Base-by-base conservation (phyloP, 2,797 vertebrate genomes). In the Brachyrhaphis roseni region DNA sequence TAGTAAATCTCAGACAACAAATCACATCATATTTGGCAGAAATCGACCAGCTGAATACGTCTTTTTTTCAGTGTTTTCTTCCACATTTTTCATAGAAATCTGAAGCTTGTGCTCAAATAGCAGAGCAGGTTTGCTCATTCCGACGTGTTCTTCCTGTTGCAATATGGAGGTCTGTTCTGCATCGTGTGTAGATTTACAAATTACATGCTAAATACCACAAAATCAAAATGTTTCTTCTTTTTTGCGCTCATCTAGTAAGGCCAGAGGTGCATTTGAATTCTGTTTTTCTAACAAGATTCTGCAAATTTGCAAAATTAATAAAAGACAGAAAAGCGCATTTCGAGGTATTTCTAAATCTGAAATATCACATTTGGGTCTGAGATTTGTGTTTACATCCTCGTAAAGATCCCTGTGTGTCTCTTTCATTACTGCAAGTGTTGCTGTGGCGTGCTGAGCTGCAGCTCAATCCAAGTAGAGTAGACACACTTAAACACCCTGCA, bases 401-500 rank as follows among this genome's bases (percentile, higher is more conserved):
- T 34, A 72, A 80, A 78, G 23, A 81, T 31, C 55, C 47, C 34
- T 53, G 8, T 47, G 34, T 77, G 51, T 77, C 77, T 53, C 59
- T 74, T 79, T 89, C 81, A 79, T 88, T 84, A 82, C 76, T 45
- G 68, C 68, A 46, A 45, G 68, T 46, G 41, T 71, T 46, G 12
- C 26, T 26, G 78, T 87, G 87, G 72, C 74, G 26, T 78, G 78
- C 78, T 87, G 79, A 62, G 85, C 88, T 59, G 72, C 86, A 75
- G 16, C 86, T 88, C 82, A 81, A 84, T 89, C 85, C 83, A 82
- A 91, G 81, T 82, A 57, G 77, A 87, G 79, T 62, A 91, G 82
- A 84, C 70, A 82, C 84, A 87, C 88, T 93, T 88, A 84, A 88
- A 89, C 86, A 68, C 82, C 79, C 75, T 72, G 73, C 72, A 8